Evolutionary conservation across 1,140 invertebrate genomes (phyloP), one percentile per base, ranked within the genome.

Genomic region (Drosophila malerkotliana): DNA sequence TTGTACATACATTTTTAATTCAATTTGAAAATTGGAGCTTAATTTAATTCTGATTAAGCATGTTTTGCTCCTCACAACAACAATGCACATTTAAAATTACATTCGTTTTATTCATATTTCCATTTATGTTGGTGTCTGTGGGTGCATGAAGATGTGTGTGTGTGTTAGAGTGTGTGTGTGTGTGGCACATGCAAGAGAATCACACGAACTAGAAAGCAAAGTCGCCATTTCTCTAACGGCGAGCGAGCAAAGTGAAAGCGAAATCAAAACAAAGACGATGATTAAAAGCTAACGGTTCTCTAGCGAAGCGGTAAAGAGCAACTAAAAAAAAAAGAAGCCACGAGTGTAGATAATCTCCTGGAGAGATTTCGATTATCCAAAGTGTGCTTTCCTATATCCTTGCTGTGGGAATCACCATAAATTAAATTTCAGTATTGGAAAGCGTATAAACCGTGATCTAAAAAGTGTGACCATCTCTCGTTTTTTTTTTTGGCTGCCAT

Each of bases 1-100:
- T 76, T 76, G 73, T 76, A 76, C 73, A 76, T 59, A 61, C 73
- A 76, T 59, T 56, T 77, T 76, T 76, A 76, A 61, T 55, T 76
- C 72, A 49, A 76, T 76, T 76, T 76, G 69, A 60, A 5, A 44
- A 1, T 56, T 75, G 26, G 41, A 52, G 63, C 60, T 76, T 69
- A 77, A 30, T 59, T 60, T 77, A 69, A 39, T 55, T 77, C 39
- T 69, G 64, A 77, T 76, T 76, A 60, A 76, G 73, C 73, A 68
- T 34, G 64, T 69, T 69, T 71, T 39, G 64, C 53, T 48, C 52
- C 44, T 44, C 67, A 71, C 64, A 71, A 71, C 51, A 57, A 71
- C 52, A 69, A 76, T 64, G 63, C 63, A 67, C 63, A 64, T 68
- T 77, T 76, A 76, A 77, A 69, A 77, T 21, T 47, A 60, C 68